Conservation (phyloP, 2,888 invertebrate species). For the Gandaritis pyraliata region DNA sequence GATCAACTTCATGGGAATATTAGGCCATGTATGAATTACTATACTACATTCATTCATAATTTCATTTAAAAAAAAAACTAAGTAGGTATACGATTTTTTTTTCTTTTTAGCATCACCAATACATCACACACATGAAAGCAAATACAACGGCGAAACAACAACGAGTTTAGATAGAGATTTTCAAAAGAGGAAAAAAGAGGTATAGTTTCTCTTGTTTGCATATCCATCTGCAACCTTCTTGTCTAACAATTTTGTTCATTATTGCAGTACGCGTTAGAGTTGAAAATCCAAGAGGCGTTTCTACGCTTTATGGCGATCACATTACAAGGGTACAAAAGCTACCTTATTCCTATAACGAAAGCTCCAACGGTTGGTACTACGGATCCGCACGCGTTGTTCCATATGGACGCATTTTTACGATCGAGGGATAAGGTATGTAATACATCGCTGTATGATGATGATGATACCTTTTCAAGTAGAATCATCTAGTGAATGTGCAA, state of each 20-base stretch:
- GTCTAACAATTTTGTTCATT: slow-evolving; percentile 12
- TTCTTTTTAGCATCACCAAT: slow-evolving; percentile 70
- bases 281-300: slow-evolving; percentile 98
- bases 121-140: slow-evolving; percentile 69
- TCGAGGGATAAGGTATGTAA: slow-evolving; percentile 91
- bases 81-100: no score
- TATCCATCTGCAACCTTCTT: not conserved
- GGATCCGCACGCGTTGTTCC: slow-evolving; percentile 97
- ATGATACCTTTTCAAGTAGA: no score
- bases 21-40: slow-evolving; percentile 66
- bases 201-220: slow-evolving; percentile 51
- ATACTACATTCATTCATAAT: not conserved
- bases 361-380: slow-evolving; percentile 97
- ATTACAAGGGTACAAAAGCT: slow-evolving; percentile 94
- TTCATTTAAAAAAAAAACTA: not conserved
- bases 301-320: slow-evolving; percentile 97
- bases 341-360: slow-evolving; percentile 95
- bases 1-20: slow-evolving; percentile 89
- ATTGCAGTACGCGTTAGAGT: slow-evolving; percentile 91
- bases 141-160: slow-evolving; percentile 83
- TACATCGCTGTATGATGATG: no score
- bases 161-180: slow-evolving; percentile 93
- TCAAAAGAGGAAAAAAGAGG: slow-evolving; percentile 91
- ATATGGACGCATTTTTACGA: slow-evolving; percentile 94
- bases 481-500: no score